Base-by-base conservation (phyloP, 2,113 vertebrate species). In the Hippocampus barbouri region DNA sequence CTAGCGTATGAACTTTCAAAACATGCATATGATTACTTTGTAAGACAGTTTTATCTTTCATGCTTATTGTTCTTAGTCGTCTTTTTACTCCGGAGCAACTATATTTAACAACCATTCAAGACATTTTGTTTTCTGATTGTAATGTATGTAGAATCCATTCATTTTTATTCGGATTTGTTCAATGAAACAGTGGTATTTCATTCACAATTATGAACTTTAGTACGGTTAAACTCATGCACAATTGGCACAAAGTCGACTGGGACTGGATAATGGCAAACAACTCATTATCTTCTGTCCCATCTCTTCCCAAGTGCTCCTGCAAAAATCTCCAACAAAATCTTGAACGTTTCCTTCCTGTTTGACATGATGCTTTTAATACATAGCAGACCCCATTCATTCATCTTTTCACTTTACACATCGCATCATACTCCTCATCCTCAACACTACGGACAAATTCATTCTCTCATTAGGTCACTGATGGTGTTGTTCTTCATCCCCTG, bases 331-430 rank as follows among this genome's bases (percentile, higher is more conserved):
- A 62, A 45, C 47, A 65, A 71, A 79, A 71, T 73, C 61, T 84
- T 71, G 66, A 79, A 71, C 51, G 56, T 77, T 68, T 63, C 72
- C 80, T 88, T 90, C 89, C 89, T 89, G 86, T 88, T 81, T 85
- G 64, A 1, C 23, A 66, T 27, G n/a, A 25, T 18, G 62, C 43
- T 41, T 27, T 43, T 18, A 25, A 63, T n/a, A 11, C 62, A 14
- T 5, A n/a, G 41, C 62, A 21, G 38, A 64, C 14, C 21, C 62
- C 25, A 40, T 64, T 64, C 11, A 40, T 64, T 20, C 27, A 16
- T 10, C 5, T 27, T 6, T 27, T 27, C 25, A 25, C 25, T 56
- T 56, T 9, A 56, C 53, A 18, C 16, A 8, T 7, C 8, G 49
- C 16, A 51, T 20, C 49, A 21, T 8, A 18, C 49, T 21, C 49